Evolutionary conservation across 2,888 invertebrate genomes (phyloP).

Genomic region (Unio delphinus): DNA sequence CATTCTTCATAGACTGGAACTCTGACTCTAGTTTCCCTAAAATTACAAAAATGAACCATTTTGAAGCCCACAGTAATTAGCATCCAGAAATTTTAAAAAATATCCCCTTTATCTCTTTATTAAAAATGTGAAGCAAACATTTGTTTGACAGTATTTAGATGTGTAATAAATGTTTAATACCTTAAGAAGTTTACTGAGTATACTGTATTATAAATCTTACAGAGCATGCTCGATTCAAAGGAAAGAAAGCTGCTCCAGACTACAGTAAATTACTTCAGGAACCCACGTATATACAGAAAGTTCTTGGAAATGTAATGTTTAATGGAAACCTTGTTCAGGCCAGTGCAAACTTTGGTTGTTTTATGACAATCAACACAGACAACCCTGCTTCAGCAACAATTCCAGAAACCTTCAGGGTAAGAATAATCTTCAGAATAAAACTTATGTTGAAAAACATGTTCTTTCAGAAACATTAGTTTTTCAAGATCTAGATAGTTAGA

Average conservation of each 20-base stretch:
- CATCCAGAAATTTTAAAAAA: too few relatives aligned
- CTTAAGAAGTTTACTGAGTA: too few relatives aligned
- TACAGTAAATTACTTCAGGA: constrained; percentile 61
- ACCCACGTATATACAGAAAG: constrained; percentile 56
- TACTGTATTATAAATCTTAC: constrained; percentile 2
- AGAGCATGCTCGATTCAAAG: constrained; percentile 47
- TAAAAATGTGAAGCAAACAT: too few relatives aligned
- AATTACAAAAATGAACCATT: too few relatives aligned
- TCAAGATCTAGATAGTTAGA: background rate
- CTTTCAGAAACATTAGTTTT: background rate
- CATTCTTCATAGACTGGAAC: too few relatives aligned
- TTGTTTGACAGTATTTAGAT: too few relatives aligned
- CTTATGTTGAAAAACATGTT: background rate
- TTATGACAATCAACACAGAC: constrained; percentile 63
- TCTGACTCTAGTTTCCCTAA: too few relatives aligned
- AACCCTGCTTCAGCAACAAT: constrained; percentile 48
- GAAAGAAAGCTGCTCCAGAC: constrained; percentile 48
- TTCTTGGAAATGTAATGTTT: constrained; percentile 66
- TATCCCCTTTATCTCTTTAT: too few relatives aligned
- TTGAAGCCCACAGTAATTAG: too few relatives aligned
- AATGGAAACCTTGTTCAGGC: constrained; percentile 66
- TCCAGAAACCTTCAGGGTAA: constrained; percentile 66
- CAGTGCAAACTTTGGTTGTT: constrained; percentile 67
- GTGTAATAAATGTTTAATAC: too few relatives aligned
- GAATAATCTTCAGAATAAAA: constrained; percentile 4